These are phyloP conservation scores for Bugula neritina DNA, from an alignment of 2,888 invertebrate species.

Conservation along the genomic window DNA sequence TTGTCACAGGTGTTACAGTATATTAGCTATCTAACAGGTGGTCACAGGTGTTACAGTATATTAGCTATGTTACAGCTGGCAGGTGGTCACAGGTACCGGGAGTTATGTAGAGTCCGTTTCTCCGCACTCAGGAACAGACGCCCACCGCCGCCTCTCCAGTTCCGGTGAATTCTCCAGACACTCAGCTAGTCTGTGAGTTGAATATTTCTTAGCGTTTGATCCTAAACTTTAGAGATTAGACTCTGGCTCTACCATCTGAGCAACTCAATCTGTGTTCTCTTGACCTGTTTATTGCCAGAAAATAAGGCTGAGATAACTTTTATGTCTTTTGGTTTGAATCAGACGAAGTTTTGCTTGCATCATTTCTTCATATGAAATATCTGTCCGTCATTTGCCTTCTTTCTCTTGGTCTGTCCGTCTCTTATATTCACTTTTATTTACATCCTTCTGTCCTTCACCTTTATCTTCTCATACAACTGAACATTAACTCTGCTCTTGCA, in stretches of 20 bases:
- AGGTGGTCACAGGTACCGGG: constrained; percentile 65
- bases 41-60: background rate
- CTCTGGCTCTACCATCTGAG: no score
- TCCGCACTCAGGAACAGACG: constrained; percentile 29
- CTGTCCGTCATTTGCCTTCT: no score
- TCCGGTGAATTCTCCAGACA: background rate
- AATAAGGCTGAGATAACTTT: no score
- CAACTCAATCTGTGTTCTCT: background rate
- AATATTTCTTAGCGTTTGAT: no score
- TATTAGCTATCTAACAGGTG: background rate
- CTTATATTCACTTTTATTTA: background rate
- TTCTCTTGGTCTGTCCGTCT: background rate
- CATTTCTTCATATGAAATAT: no score
- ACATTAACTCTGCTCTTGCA: no score
- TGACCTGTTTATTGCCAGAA: no score
- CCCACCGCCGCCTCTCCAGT: background rate
- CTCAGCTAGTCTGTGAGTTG: constrained; percentile 12
- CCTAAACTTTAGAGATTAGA: no score
- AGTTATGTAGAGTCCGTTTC: constrained; percentile 60
- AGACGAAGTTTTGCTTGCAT: no score
- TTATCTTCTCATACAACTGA: no score
- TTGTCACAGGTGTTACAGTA: background rate
- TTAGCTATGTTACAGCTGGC: constrained; percentile 59
- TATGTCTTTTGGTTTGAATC: no score
- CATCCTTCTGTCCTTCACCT: background rate